These are phyloP conservation scores for Oscheius myriophilus DNA, from an alignment of 2,888 invertebrate species.

Conservation along the genomic window DNA sequence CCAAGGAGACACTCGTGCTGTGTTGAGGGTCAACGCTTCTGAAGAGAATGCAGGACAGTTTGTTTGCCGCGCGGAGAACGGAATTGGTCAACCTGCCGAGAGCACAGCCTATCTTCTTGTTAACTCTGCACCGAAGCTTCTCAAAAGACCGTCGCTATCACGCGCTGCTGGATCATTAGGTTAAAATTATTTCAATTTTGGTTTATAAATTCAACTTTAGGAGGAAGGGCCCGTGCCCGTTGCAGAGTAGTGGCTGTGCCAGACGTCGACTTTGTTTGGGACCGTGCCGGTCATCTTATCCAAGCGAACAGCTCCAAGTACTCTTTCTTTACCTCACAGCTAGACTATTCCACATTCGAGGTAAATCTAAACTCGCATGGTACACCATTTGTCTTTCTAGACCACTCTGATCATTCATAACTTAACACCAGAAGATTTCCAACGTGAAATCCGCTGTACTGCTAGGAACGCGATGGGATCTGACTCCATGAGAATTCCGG, in stretches of 20 bases:
- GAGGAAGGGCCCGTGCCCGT: constrained; percentile 44
- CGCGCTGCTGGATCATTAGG: constrained; percentile 62
- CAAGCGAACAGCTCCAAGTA: constrained; percentile 66
- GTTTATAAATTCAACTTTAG: constrained; percentile 22
- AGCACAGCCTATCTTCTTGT: constrained; percentile 61
- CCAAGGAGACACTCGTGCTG: constrained; percentile 42
- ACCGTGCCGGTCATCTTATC: constrained; percentile 55
- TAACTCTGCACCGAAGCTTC: constrained; percentile 59
- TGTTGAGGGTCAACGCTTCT: constrained; percentile 63
- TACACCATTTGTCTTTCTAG: constrained; percentile 39
- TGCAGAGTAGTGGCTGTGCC: constrained; percentile 67
- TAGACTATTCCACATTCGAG: constrained; percentile 65
- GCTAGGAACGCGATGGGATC: constrained; percentile 60
- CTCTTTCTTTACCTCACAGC: constrained; percentile 52
- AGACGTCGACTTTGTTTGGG: constrained; percentile 64
- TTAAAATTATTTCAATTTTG: background rate
- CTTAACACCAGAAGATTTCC: constrained; percentile 62
- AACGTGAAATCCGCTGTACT: constrained; percentile 57
- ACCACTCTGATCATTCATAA: constrained; percentile 61
- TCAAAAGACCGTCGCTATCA: constrained; percentile 44
- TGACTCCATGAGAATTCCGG: constrained; percentile 51
- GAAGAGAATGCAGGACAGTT: constrained; percentile 63
- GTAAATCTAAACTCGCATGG: constrained; percentile 28
- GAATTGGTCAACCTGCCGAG: constrained; percentile 56
- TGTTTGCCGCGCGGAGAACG: constrained; percentile 64